phyloP scores from a whole-genome alignment of 1,140 invertebrate genomes.

The Zaprionus vittiger region DNA sequence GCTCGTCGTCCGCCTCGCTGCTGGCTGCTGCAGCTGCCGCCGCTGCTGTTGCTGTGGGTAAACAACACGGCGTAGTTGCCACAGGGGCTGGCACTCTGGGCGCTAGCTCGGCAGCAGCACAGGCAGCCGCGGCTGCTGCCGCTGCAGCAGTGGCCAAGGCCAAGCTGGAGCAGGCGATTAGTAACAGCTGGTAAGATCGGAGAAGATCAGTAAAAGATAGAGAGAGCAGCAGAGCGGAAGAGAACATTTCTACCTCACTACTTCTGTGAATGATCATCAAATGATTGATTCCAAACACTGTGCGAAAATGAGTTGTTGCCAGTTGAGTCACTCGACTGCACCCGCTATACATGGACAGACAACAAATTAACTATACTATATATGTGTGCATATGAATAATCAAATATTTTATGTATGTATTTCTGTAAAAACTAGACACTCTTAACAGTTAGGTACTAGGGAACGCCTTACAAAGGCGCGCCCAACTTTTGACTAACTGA shows the following conservation, averaged over 20 bases:
- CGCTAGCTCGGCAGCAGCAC: conserved; percentile 48
- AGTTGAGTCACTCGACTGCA: conserved; percentile 2
- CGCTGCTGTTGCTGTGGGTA: conserved; percentile 66
- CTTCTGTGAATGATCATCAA: conserved; percentile 82
- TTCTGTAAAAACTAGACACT: not conserved
- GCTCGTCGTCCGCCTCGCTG: conserved; percentile 57
- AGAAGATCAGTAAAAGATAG: not conserved
- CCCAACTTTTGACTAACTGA: conserved; percentile 2
- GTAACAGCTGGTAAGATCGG: conserved; percentile 65
- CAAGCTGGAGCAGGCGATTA: conserved; percentile 75
- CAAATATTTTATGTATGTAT: conserved; percentile 12
- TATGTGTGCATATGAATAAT: conserved; percentile 3
- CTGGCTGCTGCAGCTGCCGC: conserved; percentile 75
- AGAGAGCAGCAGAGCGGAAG: conserved; percentile 29
- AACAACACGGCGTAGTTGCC: conserved; percentile 54
- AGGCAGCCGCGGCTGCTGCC: conserved; percentile 47
- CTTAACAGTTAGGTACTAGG: conserved; percentile 14
- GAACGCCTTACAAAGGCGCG: not conserved
- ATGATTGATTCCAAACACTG: conserved; percentile 73
- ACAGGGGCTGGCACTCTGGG: conserved; percentile 87
- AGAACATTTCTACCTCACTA: conserved; percentile 83
- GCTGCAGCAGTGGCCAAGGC: conserved; percentile 69
- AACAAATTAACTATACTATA: conserved; percentile 12
- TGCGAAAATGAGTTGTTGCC: conserved; percentile 43
- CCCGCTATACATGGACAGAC: conserved; percentile 15